Conservation (phyloP, 2,888 invertebrate species). For the Andrena chrysosceles region DNA sequence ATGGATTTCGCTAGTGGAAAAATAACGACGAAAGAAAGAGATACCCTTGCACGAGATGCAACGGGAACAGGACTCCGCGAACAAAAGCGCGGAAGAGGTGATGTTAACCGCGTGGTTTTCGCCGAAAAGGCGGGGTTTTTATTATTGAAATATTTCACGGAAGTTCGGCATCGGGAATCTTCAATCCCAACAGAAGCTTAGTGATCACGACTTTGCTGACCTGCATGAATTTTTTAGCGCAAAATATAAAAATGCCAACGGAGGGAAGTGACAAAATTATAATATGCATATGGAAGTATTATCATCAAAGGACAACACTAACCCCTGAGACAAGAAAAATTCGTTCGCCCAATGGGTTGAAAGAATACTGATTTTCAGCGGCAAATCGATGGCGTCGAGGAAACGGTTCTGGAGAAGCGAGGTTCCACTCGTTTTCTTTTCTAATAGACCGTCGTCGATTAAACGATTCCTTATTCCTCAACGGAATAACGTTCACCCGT, state of each 20-base stretch:
- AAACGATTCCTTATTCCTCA: conserved; percentile 15
- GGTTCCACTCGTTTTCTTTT: not conserved
- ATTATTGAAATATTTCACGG: conserved; percentile 31
- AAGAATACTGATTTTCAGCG: not conserved
- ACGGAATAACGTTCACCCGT: conserved; percentile 17
- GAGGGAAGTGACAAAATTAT: not conserved
- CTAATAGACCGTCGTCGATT: conserved; percentile 13
- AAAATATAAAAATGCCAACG: not conserved
- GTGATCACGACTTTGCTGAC: not conserved
- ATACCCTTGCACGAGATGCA: conserved; percentile 33
- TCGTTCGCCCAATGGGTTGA: not conserved
- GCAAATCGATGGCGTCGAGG: not conserved
- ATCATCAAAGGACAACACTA: too few relatives aligned
- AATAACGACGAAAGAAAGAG: conserved; percentile 36
- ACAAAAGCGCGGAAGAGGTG: conserved; percentile 38
- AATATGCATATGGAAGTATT: too few relatives aligned
- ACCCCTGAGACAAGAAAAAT: too few relatives aligned
- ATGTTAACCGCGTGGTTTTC: conserved; percentile 26
- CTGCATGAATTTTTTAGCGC: not conserved
- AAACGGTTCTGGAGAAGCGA: not conserved
- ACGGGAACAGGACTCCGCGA: conserved; percentile 27
- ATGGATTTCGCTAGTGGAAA: conserved; percentile 44
- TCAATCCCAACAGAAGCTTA: not conserved
- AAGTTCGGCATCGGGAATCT: not conserved
- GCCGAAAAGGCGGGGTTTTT: conserved; percentile 6